phyloP scores from a whole-genome alignment of 2,888 invertebrate genomes.

The Caradrina clavipalpis region DNA sequence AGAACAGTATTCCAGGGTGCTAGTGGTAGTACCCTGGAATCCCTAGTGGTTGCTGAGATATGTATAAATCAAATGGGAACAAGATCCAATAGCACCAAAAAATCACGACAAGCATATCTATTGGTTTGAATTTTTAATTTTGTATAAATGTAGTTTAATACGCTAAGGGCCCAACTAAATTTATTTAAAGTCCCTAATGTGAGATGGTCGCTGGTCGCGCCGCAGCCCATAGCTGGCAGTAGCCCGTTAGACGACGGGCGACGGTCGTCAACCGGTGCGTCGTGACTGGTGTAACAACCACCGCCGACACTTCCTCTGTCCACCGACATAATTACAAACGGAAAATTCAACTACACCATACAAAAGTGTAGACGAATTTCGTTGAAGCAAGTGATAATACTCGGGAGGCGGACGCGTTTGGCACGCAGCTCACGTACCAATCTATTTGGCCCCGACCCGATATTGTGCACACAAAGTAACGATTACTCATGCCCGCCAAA shows the following conservation, averaged over 20 bases:
- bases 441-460: constrained; percentile 86
- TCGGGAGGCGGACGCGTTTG: constrained; percentile 63
- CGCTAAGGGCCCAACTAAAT: constrained; percentile 47
- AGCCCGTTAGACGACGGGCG: constrained; percentile 82
- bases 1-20: not conserved
- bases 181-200: constrained; percentile 74
- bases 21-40: no score
- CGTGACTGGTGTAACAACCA: constrained; percentile 88
- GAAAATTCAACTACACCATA: constrained; percentile 87
- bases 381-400: constrained; percentile 75
- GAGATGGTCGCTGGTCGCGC: constrained; percentile 85
- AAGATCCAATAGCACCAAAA: not conserved
- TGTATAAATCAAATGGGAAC: not conserved
- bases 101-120: not conserved
- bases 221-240: constrained; percentile 79
- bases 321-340: constrained; percentile 87
- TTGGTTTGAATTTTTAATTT: constrained; percentile 1
- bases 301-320: constrained; percentile 85
- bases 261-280: constrained; percentile 82
- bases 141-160: constrained; percentile 30
- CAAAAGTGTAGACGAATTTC: constrained; percentile 82
- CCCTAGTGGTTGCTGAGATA: not conserved
- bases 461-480: constrained; percentile 88
- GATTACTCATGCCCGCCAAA: constrained; percentile 87
- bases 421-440: constrained; percentile 85